phyloP scores from a whole-genome alignment of 2,113 vertebrate genomes.

The Micromys minutus region DNA sequence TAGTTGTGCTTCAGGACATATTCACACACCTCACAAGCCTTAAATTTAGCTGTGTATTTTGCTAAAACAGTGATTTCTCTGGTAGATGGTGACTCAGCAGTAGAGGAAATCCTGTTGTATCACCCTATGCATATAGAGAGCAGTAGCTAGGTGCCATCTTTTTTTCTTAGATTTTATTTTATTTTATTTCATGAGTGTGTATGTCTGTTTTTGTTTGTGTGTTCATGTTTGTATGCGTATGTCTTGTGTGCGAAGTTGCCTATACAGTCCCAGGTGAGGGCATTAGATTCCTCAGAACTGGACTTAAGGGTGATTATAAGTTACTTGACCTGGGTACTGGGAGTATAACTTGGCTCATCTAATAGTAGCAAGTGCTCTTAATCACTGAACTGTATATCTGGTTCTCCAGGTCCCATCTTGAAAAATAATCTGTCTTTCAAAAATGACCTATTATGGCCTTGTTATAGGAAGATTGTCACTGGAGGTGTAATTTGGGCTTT shows the following conservation, averaged over 20 bases:
- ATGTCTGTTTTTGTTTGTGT: neutral
- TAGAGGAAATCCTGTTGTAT: neutral
- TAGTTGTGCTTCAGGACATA: neutral
- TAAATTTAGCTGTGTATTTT: neutral
- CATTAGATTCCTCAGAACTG: neutral
- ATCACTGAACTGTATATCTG: neutral
- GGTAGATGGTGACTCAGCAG: neutral
- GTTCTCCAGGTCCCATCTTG: neutral
- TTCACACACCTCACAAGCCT: neutral
- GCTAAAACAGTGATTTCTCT: neutral
- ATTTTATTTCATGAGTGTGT: neutral
- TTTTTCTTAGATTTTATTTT: neutral
- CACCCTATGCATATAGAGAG: neutral
- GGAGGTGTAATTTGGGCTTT: no score
- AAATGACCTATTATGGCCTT: neutral
- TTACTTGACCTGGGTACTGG: neutral
- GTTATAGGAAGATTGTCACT: no score
- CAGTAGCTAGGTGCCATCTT: neutral
- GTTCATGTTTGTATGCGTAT: neutral
- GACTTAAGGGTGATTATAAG: neutral
- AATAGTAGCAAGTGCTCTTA: neutral
- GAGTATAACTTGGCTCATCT: neutral
- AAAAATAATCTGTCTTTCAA: neutral
- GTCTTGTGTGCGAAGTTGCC: no score
- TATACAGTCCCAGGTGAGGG: neutral